Conservation (phyloP, 2,888 invertebrate genomes). For the Rotaria socialis region DNA sequence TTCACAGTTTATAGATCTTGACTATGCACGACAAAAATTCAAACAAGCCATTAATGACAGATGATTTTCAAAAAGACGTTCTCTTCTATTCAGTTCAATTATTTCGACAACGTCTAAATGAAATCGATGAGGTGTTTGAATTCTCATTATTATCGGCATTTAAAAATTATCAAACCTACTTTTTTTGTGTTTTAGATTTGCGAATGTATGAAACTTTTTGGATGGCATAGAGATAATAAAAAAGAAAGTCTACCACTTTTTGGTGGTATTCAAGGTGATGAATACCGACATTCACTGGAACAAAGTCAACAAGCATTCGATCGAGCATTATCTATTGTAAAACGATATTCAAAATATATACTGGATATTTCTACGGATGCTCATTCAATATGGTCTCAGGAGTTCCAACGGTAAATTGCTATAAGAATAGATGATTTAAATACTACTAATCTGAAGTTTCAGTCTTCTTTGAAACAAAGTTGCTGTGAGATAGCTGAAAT, state of each 20-base stretch:
- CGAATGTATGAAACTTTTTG: conserved; percentile 10
- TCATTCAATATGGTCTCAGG: neutral
- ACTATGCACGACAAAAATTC: conserved; percentile 14
- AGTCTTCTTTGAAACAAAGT: too few species aligned
- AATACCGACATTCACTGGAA: neutral
- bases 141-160: neutral
- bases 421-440: neutral
- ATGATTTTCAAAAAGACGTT: conserved; percentile 1
- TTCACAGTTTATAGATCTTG: neutral
- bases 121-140: neutral
- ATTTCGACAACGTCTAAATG: neutral
- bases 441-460: too few species aligned
- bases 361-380: neutral
- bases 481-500: too few species aligned
- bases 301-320: neutral
- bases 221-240: neutral
- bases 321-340: neutral
- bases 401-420: neutral
- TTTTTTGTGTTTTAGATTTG: neutral
- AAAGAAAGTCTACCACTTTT: neutral
- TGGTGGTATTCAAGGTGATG: conserved; percentile 4
- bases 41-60: neutral
- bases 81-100: neutral
- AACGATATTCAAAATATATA: neutral
- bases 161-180: neutral